Evolutionary conservation across 2,797 vertebrate species (phyloP).

Genomic region (Oreochromis mossambicus): DNA sequence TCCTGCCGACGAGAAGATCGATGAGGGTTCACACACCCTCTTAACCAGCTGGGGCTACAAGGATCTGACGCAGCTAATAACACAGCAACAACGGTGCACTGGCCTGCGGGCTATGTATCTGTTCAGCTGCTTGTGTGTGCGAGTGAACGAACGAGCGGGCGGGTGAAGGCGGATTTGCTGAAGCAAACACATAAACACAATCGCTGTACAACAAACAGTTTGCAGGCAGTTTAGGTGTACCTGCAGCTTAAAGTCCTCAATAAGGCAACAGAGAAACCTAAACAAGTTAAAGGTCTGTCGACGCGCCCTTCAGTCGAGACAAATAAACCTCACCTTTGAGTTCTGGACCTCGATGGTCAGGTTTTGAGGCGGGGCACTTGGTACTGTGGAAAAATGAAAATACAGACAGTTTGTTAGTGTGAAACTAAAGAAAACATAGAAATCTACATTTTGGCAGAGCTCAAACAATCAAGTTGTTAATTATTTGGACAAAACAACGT

Average conservation of each 20-base stretch:
- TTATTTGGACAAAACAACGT: background rate
- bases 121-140: background rate
- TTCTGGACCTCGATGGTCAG: slow-evolving; percentile 93
- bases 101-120: slow-evolving; percentile 30
- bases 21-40: slow-evolving; percentile 55
- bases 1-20: slow-evolving; percentile 52
- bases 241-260: background rate
- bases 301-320: background rate
- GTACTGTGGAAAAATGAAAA: slow-evolving; percentile 74
- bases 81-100: slow-evolving; percentile 12
- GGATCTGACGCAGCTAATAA: slow-evolving; percentile 41
- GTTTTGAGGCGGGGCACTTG: slow-evolving; percentile 93
- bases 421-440: background rate
- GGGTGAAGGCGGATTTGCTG: background rate
- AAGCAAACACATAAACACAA: background rate
- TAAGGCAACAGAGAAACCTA: background rate
- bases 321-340: slow-evolving; percentile 86
- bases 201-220: background rate
- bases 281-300: background rate
- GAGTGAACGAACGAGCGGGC: background rate
- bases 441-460: background rate
- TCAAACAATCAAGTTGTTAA: background rate
- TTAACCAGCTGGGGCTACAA: slow-evolving; percentile 30
- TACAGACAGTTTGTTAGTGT: background rate
- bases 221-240: background rate